Base-by-base conservation (phyloP, 2,113 vertebrate genomes). In the Pelodiscus sinensis region DNA sequence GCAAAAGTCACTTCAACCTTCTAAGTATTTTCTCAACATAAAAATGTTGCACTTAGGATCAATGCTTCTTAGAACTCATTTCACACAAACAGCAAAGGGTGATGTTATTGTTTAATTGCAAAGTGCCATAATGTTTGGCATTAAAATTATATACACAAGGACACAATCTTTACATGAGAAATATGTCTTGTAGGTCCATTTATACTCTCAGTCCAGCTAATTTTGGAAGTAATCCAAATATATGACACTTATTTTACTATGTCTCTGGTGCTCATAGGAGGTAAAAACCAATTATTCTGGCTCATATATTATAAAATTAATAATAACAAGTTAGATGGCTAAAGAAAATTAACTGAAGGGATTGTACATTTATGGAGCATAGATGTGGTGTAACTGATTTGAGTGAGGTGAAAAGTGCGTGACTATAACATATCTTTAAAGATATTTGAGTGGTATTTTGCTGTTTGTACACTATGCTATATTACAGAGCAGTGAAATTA, bases 1-100 rank as follows among this genome's bases (percentile, higher is more conserved):
- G 38, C 71, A 85, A 81, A 90, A 95, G n/a, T 65, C 35, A 85
- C 52, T 87, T 96, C 82, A 92, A 82, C 93, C 90, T 58, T 92
- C 55, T 54, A 31, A 87, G 21, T 85, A n/a, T 29, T 79, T 89
- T 75, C 65, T 92, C 21, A 35, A 29, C 78, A 13, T 87, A 56
- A 89, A 91, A 95, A 92, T 58, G 73, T 12, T 86, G 24, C 4
- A 2, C 35, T 80, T 92, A 71, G 75, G 55, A 83, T 5, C 2
- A 82, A 75, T 89, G 31, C 12, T 86, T 51, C n/a, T 84, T 84
- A 86, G 50, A 89, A 92, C 79, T 88, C 81, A 54, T 68, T 94
- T 92, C 25, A 79, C 80, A 31, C 10, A 73, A 58, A 51, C 55
- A 73, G 52, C 18, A 90, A 90, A 93, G 31, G 29, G 81, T 55